Evolutionary conservation across 1,140 invertebrate genomes (phyloP), one percentile per base, ranked within the genome.

Genomic region (Lucilia cuprina): DNA sequence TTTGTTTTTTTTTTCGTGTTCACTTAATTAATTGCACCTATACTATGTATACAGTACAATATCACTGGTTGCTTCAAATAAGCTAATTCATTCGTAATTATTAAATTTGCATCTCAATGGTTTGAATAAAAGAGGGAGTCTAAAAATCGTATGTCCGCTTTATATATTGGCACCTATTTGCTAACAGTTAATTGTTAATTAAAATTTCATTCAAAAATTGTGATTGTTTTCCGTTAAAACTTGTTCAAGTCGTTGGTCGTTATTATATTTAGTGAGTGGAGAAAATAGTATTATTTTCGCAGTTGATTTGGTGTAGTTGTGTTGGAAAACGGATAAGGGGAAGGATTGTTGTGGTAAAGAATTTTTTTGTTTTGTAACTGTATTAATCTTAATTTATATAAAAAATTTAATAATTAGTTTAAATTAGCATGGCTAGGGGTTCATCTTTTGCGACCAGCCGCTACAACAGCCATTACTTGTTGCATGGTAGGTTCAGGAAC

Each of bases 401-500:
- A 47, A 41, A 80, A 49, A 74, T 84, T 88, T 87, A 88, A 89
- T 89, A 88, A 90, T 89, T 88, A 88, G 87, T 89, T 90, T 89
- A 90, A 89, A 88, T 89, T 87, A 88, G 88, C 88, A 89, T 90
- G 88, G 88, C 88, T 88, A 86, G 86, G 90, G 88, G 87, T 90
- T 91, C 89, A 90, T 94, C 95, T 95, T 91, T 95, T 94, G 88
- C 94, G 94, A 85, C 93, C 93, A 82, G 94, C 93, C 55, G 94
- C 94, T 74, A 94, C 95, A 34, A 94, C 94, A 85, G 95, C 95
- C 86, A 97, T 96, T 94, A 97, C 96, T 93, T 97, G 96, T 89
- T 95, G 93, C 85, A 98, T 92, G 94, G 97, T 96, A 82, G 96
- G 96, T 89, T 97, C 95, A 47, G 97, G 96, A 86, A 94, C 95